Evolutionary conservation across 1,140 invertebrate species (phyloP).

Genomic region (Scaptomyza graminum): DNA sequence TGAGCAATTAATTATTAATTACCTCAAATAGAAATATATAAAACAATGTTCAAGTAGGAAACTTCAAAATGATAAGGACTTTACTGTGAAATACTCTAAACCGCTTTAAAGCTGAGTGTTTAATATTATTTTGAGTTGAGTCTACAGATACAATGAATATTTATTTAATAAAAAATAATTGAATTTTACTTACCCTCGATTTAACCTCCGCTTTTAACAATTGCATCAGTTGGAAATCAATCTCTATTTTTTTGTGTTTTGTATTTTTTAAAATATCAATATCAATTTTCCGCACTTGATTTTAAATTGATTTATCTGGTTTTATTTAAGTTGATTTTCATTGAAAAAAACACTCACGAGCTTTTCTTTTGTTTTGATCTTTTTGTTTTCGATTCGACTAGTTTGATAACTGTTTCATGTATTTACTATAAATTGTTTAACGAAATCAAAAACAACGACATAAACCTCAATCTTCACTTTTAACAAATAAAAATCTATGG

Average conservation of each 20-base stretch:
- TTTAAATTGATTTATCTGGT: constrained; percentile 14
- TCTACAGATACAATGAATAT: neutral
- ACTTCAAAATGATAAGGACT: neutral
- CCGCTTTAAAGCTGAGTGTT: neutral
- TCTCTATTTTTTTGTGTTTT: constrained; percentile 5
- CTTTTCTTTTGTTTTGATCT: neutral
- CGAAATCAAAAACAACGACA: too few relatives aligned
- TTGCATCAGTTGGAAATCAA: neutral
- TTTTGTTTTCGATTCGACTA: neutral
- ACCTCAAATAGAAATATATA: neutral
- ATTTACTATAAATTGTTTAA: too few relatives aligned
- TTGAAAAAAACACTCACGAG: neutral
- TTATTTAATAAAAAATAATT: neutral
- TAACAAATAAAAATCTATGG: neutral
- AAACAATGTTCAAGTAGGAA: neutral
- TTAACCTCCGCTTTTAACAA: neutral
- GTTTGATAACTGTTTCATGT: too few relatives aligned
- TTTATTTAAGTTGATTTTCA: constrained; percentile 18
- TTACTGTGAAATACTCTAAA: neutral
- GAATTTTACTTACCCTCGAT: neutral
- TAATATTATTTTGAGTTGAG: neutral
- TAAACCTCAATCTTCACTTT: neutral
- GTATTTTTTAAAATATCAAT: neutral
- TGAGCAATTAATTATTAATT: neutral
- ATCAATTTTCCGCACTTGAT: constrained; percentile 19